Percentiles rank a stretch among this genome's conserved stretches.
Evolutionary conservation across 2,888 invertebrate genomes (phyloP).

Genomic region (Ligdia adustata): DNA sequence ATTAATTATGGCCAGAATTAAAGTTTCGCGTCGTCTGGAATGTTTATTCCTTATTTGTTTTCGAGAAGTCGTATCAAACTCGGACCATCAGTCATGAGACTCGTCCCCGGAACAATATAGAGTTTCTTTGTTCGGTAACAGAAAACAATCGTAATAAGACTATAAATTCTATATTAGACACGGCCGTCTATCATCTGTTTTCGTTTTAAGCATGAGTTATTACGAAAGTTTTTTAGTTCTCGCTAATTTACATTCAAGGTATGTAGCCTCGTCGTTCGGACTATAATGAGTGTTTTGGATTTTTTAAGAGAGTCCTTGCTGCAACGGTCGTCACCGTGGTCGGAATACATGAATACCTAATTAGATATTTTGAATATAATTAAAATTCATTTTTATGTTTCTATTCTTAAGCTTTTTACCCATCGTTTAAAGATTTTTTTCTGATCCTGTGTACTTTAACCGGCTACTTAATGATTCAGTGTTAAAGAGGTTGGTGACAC

Average conservation of each 20-base stretch:
- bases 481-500: slow-evolving; percentile 44
- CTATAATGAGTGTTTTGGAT: slow-evolving; percentile 58
- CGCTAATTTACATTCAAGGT: slow-evolving; percentile 72
- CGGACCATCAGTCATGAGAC: slow-evolving; percentile 52
- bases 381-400: slow-evolving; percentile 45
- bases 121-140: slow-evolving; percentile 61
- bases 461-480: slow-evolving; percentile 36
- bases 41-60: slow-evolving; percentile 40
- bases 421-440: slow-evolving; percentile 1
- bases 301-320: slow-evolving; percentile 52
- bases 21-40: slow-evolving; percentile 61
- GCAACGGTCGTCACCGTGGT: slow-evolving; percentile 59
- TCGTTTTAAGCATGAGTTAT: slow-evolving; percentile 46
- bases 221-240: slow-evolving; percentile 47
- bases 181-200: slow-evolving; percentile 62
- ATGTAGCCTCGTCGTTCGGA: slow-evolving; percentile 58
- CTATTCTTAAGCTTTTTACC: slow-evolving; percentile 34
- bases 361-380: slow-evolving; percentile 58
- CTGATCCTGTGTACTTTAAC: neutral
- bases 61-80: slow-evolving; percentile 51
- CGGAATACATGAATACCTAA: slow-evolving; percentile 73
- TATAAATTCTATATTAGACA: slow-evolving; percentile 66
- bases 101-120: slow-evolving; percentile 44
- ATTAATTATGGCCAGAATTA: slow-evolving; percentile 74
- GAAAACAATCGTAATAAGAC: slow-evolving; percentile 68